Percentiles rank a stretch among this genome's conserved stretches.
Conservation (phyloP, 2,888 invertebrate species). For the Orthonevra nobilis region DNA sequence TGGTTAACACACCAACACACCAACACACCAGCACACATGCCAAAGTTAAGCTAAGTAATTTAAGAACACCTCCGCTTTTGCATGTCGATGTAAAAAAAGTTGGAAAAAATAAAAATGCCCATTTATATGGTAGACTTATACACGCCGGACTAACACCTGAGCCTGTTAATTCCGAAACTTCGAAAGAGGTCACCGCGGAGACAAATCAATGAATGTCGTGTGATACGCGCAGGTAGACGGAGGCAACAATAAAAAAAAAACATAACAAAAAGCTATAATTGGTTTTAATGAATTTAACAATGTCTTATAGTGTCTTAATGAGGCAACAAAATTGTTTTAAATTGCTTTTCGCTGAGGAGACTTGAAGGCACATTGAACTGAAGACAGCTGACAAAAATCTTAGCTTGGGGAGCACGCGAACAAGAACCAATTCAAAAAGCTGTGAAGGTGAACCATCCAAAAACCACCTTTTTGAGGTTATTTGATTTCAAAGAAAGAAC, state of each 20-base stretch:
- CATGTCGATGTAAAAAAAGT: slow-evolving; percentile 41
- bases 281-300: background rate
- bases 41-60: slow-evolving; percentile 36
- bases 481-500: no score
- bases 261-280: slow-evolving; percentile 1
- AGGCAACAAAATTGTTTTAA: no score
- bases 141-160: slow-evolving; percentile 37
- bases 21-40: slow-evolving; percentile 9
- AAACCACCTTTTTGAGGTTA: no score
- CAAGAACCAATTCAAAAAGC: no score
- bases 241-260: slow-evolving; percentile 8
- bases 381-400: no score
- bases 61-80: slow-evolving; percentile 68
- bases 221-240: slow-evolving; percentile 5
- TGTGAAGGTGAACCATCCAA: no score
- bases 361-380: no score
- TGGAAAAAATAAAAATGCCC: slow-evolving; percentile 55
- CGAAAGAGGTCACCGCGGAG: slow-evolving; percentile 47
- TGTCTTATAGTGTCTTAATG: background rate
- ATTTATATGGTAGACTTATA: slow-evolving; percentile 45
- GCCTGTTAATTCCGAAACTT: slow-evolving; percentile 36
- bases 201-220: slow-evolving; percentile 45
- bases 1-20: slow-evolving; percentile 28
- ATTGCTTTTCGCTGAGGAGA: no score
- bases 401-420: no score